phyloP scores from a whole-genome alignment of 2,888 invertebrate genomes.

The Agonum fuliginosum region DNA sequence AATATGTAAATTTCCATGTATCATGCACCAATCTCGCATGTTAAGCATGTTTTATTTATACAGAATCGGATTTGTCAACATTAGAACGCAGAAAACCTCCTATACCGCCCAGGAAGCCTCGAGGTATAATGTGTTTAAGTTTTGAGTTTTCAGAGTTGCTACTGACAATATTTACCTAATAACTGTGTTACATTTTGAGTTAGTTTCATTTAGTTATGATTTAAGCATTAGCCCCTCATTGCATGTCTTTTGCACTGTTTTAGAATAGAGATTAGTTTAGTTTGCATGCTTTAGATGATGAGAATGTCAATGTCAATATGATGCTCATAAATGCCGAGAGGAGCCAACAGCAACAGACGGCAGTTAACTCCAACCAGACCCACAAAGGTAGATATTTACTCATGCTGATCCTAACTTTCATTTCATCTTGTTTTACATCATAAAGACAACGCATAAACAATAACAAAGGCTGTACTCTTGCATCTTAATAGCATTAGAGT shows the following conservation, averaged over 20 bases:
- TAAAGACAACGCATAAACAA: too few relatives aligned
- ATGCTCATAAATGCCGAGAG: slow-evolving; percentile 47
- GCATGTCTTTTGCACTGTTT: slow-evolving; percentile 11
- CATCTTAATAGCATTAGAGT: too few relatives aligned
- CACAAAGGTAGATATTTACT: slow-evolving; percentile 47
- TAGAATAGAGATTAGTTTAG: slow-evolving; percentile 31
- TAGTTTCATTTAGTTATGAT: background rate
- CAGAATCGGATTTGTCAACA: slow-evolving; percentile 61
- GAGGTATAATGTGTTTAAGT: slow-evolving; percentile 47
- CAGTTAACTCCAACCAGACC: slow-evolving; percentile 30
- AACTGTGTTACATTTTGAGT: background rate
- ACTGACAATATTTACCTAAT: background rate
- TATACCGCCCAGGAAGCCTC: slow-evolving; percentile 55
- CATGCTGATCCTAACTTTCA: background rate
- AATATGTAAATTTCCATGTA: background rate
- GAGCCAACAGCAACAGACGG: slow-evolving; percentile 16
- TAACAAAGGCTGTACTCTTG: too few relatives aligned
- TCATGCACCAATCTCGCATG: slow-evolving; percentile 13
- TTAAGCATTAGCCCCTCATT: slow-evolving; percentile 22
- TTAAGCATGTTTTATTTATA: slow-evolving; percentile 40
- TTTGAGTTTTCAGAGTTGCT: slow-evolving; percentile 19
- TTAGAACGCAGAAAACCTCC: slow-evolving; percentile 59
- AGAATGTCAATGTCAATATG: slow-evolving; percentile 43
- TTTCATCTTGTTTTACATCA: slow-evolving; percentile 21
- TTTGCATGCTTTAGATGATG: slow-evolving; percentile 55